Conservation (phyloP, 1,140 invertebrate species). For the Lanistes nyassanus region DNA sequence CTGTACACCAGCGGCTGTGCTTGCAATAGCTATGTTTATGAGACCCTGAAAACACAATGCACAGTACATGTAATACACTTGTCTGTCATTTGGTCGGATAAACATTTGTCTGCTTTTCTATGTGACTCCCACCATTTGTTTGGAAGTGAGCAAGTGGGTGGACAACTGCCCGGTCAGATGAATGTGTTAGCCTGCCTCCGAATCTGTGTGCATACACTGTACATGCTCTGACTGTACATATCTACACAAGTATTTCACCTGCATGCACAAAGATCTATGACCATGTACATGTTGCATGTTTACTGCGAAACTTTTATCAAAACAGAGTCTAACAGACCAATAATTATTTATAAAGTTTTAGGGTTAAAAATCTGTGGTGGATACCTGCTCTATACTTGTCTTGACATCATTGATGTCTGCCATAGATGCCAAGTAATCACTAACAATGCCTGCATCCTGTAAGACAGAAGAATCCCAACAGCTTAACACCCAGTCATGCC, state of each 20-base stretch:
- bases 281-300: not conserved
- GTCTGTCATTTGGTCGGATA: not conserved
- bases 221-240: not conserved
- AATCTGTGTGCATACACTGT: not conserved
- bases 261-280: not conserved
- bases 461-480: slow-evolving; percentile 8
- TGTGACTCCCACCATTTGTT: not conserved
- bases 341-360: too few relatives aligned
- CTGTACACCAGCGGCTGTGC: slow-evolving; percentile 43
- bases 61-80: not conserved
- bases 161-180: not conserved
- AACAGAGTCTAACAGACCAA: not conserved
- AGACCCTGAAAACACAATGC: slow-evolving; percentile 49
- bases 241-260: not conserved
- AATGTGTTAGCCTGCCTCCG: too few relatives aligned
- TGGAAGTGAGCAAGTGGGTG: not conserved
- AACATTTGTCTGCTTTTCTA: not conserved
- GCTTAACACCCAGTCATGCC: not conserved
- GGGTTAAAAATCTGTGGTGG: not conserved
- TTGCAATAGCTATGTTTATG: slow-evolving; percentile 50
- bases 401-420: slow-evolving; percentile 48
- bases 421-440: slow-evolving; percentile 48
- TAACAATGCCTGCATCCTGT: slow-evolving; percentile 50
- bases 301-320: not conserved
- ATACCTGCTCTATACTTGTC: slow-evolving; percentile 42